Base-by-base conservation (phyloP, 2,888 invertebrate genomes). In the Apomyelois bistriatella region DNA sequence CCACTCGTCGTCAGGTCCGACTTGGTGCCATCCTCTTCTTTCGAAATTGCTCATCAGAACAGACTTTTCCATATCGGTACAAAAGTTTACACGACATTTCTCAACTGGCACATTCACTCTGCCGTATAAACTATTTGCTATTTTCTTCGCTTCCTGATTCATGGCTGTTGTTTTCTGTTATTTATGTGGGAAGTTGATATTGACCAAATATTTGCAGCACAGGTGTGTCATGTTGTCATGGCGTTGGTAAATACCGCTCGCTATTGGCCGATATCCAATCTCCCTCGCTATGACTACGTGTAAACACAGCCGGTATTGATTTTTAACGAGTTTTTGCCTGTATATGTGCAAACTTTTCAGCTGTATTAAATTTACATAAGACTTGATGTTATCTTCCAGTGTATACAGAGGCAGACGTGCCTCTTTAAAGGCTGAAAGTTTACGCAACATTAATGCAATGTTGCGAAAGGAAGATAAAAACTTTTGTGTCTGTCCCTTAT, bases 1-100 rank as follows among this genome's bases (percentile, higher is more conserved):
- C 98, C 98, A 98, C 69, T 97, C 97, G 74, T 97, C 98, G 67
- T 97, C 97, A 0, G 96, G 95, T 3, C 94, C 93, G 15, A 82
- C 97, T 79, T 95, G 95, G 43, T 92, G 87, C 98, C 98, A 98
- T 4, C 73, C 77, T 16, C 81, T 75, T 55, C 79, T 62, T 60
- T 77, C 79, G 42, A 79, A 81, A 62, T 76, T 80, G 60, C 78
- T 80, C 73, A 80, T 78, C 53, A 81, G 62, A 22, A 81, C 77
- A 7, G 81, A 79, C 64, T 79, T 80, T 54, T 79, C 80, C 56
- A 81, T 65, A 58, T 81, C 81, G 0, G 81, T 81, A 54, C 79
- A 81, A 61, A 77, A 80, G 68, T 73, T 76, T 43, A 80, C 79
- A 66, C 92, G 91, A 64, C 89, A 88, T 68, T 85, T 88, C 70